phyloP scores from a whole-genome alignment of 2,888 invertebrate species.

The Drosophila engyochracea region DNA sequence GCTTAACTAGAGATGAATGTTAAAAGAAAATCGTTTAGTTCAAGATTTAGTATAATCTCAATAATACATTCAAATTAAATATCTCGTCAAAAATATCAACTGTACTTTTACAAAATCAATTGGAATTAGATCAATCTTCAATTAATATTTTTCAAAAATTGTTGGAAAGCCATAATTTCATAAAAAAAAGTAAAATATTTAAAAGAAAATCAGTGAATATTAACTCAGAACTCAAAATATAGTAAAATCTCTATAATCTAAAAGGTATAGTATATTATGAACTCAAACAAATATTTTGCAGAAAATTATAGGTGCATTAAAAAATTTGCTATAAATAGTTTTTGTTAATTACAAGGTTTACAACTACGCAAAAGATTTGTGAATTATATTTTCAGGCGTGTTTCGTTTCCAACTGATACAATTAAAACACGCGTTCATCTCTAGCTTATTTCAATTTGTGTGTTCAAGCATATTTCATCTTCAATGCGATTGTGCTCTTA shows the following conservation, averaged over 20 bases:
- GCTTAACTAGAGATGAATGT: neutral
- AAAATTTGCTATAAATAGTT: neutral
- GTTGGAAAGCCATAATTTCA: too few species aligned
- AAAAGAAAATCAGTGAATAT: neutral
- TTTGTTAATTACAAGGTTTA: neutral
- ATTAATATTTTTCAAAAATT: neutral
- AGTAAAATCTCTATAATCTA: neutral
- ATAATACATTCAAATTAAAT: neutral
- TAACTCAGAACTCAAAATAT: neutral
- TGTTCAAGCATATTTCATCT: slow-evolving; percentile 1
- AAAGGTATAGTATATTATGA: neutral
- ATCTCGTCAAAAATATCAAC: neutral
- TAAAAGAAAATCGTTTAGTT: neutral
- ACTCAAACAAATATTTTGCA: neutral
- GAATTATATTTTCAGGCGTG: neutral
- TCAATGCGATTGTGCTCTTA: neutral
- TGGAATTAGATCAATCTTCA: neutral
- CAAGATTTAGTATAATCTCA: neutral
- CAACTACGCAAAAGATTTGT: neutral
- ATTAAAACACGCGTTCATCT: neutral
- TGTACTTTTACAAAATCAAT: neutral
- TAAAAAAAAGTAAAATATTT: neutral
- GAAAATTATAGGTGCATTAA: neutral
- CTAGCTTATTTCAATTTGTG: slow-evolving; percentile 1
- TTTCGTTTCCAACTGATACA: neutral